Evolutionary conservation across 2,888 invertebrate species (phyloP), one percentile per base, ranked within the genome.

Genomic region (Xestia xanthographa): DNA sequence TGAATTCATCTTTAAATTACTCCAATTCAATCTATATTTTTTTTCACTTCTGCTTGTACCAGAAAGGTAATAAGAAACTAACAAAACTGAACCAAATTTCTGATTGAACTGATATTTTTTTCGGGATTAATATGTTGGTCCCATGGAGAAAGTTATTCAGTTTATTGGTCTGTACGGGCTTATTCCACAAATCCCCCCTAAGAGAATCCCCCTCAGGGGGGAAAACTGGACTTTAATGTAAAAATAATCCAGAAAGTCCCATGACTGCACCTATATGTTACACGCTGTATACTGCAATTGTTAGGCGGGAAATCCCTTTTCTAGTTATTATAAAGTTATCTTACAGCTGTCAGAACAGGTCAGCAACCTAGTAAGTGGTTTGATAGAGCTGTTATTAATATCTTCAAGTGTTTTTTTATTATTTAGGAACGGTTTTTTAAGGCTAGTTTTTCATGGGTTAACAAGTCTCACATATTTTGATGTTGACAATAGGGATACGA

Each of bases 371-470:
- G 20, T 6, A 38, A 68, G 67, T 67, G 53, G 11, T n/a, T 17
- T n/a, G 50, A 41, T 65, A 65, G 38, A 29, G 20, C 29, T 67
- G 53, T 53, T 53, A n/a, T 53, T 53, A n/a, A 53, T n/a, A n/a
- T n/a, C 4, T n/a, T 53, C 5, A 53, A 53, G 53, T 53, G n/a
- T 50, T 50, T 4, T 11, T 53, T n/a, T 38, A 38, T 45, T 34
- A 34, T 2, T 20, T 48, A 22, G 3, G 50, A 3, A 9, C 22
- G 50, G 22, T 50, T 22, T 22, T 50, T 50, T 20, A 48, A 20
- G 20, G 45, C 2, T 6, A 48, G 1, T 20, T 6, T 6, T 48
- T 48, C 17, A 20, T 20, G 20, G 5, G 5, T 17, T 17, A 1
- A 45, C 45, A 45, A 20, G 20, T 48, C 45, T 6, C 20, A 48